These are phyloP conservation scores for Pseudotriccus pelzelni DNA, from an alignment of 2,797 vertebrate species.

Conservation along the genomic window DNA sequence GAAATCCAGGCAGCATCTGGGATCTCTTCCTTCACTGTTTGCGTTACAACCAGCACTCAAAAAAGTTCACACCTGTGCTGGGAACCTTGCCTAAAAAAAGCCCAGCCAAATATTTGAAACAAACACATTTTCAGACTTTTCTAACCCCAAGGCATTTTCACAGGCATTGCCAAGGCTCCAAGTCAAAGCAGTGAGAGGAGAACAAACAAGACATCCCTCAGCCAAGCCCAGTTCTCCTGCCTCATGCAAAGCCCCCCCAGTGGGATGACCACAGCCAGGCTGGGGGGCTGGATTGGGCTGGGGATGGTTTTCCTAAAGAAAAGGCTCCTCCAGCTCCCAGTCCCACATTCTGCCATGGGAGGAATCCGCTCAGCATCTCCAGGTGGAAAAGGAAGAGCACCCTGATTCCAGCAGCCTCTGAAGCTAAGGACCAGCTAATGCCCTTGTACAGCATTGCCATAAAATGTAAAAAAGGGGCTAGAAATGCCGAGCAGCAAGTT, in stretches of 20 bases:
- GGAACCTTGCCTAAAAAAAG: constrained; percentile 65
- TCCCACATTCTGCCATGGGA: not conserved
- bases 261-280: not conserved
- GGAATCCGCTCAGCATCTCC: not conserved
- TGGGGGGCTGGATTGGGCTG: not conserved
- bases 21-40: constrained; percentile 68
- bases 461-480: not conserved
- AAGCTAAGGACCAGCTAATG: not conserved
- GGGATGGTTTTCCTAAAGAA: not conserved
- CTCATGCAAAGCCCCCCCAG: not conserved
- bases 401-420: not conserved
- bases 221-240: not conserved
- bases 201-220: constrained; percentile 47
- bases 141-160: constrained; percentile 69
- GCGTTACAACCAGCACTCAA: constrained; percentile 61
- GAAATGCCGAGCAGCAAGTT: not conserved
- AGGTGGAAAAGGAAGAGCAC: not conserved
- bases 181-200: constrained; percentile 56
- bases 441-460: not conserved
- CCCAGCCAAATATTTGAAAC: constrained; percentile 73
- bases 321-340: not conserved
- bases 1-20: constrained; percentile 48
- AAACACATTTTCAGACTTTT: constrained; percentile 76
- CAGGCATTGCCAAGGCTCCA: constrained; percentile 55
- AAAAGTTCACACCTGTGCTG: constrained; percentile 78